Percentiles rank a stretch among this genome's conserved stretches.
Conservation (phyloP, 2,797 vertebrate species). For the Bradypus variegatus region DNA sequence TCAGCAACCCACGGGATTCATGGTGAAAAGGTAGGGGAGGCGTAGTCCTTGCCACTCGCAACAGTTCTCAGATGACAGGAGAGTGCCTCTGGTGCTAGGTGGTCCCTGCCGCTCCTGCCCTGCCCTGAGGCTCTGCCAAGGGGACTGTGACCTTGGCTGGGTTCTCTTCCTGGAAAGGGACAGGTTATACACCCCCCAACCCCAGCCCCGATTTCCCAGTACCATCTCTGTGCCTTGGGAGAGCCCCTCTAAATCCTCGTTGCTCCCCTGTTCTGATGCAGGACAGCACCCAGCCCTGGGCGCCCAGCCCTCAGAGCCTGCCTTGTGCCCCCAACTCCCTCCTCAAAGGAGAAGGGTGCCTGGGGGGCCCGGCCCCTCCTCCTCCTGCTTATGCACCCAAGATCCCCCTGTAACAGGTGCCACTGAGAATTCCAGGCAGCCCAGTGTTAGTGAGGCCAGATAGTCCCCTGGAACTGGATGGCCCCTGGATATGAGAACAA, state of each 20-base stretch:
- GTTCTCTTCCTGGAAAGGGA: not conserved
- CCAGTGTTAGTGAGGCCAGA: not conserved
- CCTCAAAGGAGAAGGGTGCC: not conserved
- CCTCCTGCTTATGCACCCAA: not conserved
- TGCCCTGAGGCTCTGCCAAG: not conserved
- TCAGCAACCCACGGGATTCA: not conserved
- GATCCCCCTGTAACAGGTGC: not conserved
- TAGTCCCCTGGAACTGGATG: not conserved
- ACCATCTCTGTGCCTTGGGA: not conserved
- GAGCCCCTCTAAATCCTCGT: not conserved
- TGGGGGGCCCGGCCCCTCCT: not conserved
- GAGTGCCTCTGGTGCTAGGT: rapidly evolving
- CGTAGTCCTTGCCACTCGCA: rapidly evolving
- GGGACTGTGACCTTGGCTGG: not conserved
- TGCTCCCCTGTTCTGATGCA: not conserved
- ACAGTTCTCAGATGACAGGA: not conserved
- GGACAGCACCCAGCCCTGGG: not conserved
- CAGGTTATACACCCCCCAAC: not conserved
- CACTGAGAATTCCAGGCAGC: not conserved
- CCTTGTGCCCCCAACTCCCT: not conserved
- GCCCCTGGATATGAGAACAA: not conserved
- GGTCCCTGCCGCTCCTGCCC: not conserved
- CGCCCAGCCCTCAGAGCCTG: not conserved
- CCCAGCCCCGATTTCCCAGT: not conserved
- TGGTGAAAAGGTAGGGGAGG: not conserved